phyloP scores from a whole-genome alignment of 1,140 invertebrate species.

The Mya arenaria region DNA sequence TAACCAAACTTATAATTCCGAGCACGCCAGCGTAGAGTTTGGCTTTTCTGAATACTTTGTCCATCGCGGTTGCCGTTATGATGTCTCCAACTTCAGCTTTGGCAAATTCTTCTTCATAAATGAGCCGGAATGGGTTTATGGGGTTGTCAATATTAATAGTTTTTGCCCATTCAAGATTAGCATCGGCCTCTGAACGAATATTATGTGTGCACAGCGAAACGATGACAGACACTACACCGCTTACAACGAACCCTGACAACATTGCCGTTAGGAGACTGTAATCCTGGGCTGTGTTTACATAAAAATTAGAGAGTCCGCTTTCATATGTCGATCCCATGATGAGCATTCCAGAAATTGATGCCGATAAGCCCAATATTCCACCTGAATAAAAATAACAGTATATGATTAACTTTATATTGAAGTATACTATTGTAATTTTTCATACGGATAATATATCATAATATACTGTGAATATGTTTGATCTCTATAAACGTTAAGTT shows the following conservation, averaged over 20 bases:
- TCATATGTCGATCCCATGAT: slow-evolving; percentile 66
- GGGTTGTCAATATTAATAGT: slow-evolving; percentile 80
- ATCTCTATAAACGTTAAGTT: neutral
- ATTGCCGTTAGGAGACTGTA: slow-evolving; percentile 64
- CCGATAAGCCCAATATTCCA: slow-evolving; percentile 61
- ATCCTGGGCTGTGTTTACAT: slow-evolving; percentile 68
- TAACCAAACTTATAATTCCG: slow-evolving; percentile 55
- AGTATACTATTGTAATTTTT: neutral
- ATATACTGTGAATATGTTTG: neutral
- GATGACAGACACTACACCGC: slow-evolving; percentile 16
- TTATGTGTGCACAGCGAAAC: slow-evolving; percentile 51
- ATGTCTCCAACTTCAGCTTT: slow-evolving; percentile 15
- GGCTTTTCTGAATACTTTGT: slow-evolving; percentile 64
- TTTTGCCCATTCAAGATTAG: slow-evolving; percentile 75
- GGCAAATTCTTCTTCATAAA: slow-evolving; percentile 70
- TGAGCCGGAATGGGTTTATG: slow-evolving; percentile 74
- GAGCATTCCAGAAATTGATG: slow-evolving; percentile 61
- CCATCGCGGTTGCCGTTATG: slow-evolving; percentile 31
- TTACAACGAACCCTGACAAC: slow-evolving; percentile 22
- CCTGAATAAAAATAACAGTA: slow-evolving; percentile 59
- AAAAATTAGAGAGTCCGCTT: slow-evolving; percentile 67
- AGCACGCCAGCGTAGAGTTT: slow-evolving; percentile 60
- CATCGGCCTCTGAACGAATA: slow-evolving; percentile 38
- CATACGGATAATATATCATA: too few species aligned
- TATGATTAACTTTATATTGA: too few species aligned